Conservation (phyloP, 2,888 invertebrate species). For the Dryococelus australis region DNA sequence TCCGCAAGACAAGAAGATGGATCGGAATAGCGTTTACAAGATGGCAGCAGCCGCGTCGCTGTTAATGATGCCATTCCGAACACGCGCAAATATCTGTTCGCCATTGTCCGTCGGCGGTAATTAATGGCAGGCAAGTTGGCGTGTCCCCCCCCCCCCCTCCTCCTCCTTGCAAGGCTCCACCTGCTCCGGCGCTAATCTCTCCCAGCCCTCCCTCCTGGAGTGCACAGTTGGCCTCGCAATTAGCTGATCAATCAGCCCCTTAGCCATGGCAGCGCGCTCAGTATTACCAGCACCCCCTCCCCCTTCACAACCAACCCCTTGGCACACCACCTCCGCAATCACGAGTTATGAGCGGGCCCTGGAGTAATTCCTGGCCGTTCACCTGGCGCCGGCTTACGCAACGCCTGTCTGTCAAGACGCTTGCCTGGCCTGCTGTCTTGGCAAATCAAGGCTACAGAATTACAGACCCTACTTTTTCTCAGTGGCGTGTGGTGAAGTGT, state of each 20-base stretch:
- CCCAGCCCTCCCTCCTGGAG: neutral
- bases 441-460: too few species aligned
- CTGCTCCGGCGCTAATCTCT: neutral
- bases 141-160: neutral
- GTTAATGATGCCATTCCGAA: conserved; percentile 8
- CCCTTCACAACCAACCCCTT: too few species aligned
- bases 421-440: too few species aligned
- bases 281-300: neutral
- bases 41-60: neutral
- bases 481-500: too few species aligned
- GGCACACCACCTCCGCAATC: neutral
- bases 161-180: neutral
- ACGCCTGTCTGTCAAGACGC: too few species aligned
- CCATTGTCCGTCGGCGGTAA: neutral
- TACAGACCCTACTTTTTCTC: too few species aligned
- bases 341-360: neutral
- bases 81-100: neutral
- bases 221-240: conserved; percentile 28
- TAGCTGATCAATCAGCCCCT: conserved; percentile 27
- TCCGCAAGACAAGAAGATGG: too few species aligned
- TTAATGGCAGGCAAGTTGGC: neutral
- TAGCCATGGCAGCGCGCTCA: neutral
- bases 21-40: too few species aligned
- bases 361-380: too few species aligned
- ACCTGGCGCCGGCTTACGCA: too few species aligned